Conservation (phyloP, 2,888 invertebrate species). For the Drosophila trichaetosa region DNA sequence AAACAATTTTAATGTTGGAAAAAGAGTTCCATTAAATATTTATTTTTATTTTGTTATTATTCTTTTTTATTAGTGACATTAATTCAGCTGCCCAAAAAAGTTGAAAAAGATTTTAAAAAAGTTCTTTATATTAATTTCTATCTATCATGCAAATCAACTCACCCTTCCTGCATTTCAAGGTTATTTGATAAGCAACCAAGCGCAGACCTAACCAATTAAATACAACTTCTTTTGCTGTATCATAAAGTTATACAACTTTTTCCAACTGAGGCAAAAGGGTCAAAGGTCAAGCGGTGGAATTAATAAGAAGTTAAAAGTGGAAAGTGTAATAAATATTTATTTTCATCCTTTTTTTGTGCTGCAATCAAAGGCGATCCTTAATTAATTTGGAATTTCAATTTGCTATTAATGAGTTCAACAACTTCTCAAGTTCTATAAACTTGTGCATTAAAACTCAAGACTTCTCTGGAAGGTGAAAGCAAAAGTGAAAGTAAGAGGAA, state of each 20-base stretch:
- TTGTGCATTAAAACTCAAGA: constrained; percentile 37
- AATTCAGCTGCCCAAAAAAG: not conserved
- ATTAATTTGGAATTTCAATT: constrained; percentile 58
- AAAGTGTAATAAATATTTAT: constrained; percentile 29
- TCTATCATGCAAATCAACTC: not conserved
- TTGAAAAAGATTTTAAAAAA: not conserved
- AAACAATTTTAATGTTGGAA: constrained; percentile 4
- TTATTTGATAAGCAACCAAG: constrained; percentile 19
- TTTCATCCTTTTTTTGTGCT: not conserved
- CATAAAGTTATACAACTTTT: constrained; percentile 7
- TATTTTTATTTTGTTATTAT: not conserved
- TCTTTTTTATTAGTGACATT: not conserved
- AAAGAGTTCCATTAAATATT: not conserved
- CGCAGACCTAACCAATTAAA: constrained; percentile 16
- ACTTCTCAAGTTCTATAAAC: constrained; percentile 39
- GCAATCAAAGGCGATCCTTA: constrained; percentile 47
- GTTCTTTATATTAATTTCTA: not conserved
- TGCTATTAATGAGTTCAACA: constrained; percentile 41
- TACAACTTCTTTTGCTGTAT: not conserved
- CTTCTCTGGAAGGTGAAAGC: constrained; percentile 30
- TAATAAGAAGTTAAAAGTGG: constrained; percentile 20
- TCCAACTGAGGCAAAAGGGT: not conserved
- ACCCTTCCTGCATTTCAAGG: not conserved
- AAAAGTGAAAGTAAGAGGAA: constrained; percentile 3
- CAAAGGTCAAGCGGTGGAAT: constrained; percentile 37